Evolutionary conservation across 2,888 invertebrate species (phyloP).

Genomic region (Cheilosia vulpina): DNA sequence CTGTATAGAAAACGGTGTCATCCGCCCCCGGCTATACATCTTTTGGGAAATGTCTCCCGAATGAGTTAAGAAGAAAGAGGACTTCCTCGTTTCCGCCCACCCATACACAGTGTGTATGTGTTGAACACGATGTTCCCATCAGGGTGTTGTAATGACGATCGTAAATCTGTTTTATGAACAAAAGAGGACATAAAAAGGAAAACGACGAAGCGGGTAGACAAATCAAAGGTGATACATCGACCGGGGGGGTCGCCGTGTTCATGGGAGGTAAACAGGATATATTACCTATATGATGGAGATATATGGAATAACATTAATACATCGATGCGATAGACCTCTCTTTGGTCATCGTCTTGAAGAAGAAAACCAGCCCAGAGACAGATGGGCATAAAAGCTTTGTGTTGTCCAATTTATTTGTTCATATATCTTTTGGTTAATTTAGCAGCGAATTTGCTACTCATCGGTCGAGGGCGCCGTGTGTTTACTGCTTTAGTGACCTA

Average conservation of each 20-base stretch:
- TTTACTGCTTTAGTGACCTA: slow-evolving; percentile 60
- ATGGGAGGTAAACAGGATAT: slow-evolving; percentile 58
- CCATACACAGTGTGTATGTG: slow-evolving; percentile 7
- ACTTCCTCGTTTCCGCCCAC: slow-evolving; percentile 10
- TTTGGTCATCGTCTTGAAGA: slow-evolving; percentile 20
- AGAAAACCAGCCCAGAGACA: background rate
- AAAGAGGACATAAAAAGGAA: slow-evolving; percentile 70
- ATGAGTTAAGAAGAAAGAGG: slow-evolving; percentile 17
- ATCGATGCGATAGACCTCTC: slow-evolving; percentile 53
- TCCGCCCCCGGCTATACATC: slow-evolving; percentile 31
- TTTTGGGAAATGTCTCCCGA: slow-evolving; percentile 49
- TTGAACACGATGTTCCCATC: slow-evolving; percentile 50
- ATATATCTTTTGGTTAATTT: slow-evolving; percentile 66
- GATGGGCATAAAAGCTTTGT: slow-evolving; percentile 37
- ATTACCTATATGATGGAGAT: slow-evolving; percentile 72
- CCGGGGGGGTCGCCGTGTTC: background rate
- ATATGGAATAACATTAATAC: slow-evolving; percentile 68
- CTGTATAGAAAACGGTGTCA: slow-evolving; percentile 18
- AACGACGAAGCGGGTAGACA: slow-evolving; percentile 26
- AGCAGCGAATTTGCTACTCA: slow-evolving; percentile 35
- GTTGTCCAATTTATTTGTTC: slow-evolving; percentile 59
- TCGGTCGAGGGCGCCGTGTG: slow-evolving; percentile 19
- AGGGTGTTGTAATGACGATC: slow-evolving; percentile 74
- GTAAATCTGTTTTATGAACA: slow-evolving; percentile 75
- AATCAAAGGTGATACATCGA: slow-evolving; percentile 73